Conservation (phyloP, 2,888 invertebrate species). For the Ornithoptera priamus region DNA sequence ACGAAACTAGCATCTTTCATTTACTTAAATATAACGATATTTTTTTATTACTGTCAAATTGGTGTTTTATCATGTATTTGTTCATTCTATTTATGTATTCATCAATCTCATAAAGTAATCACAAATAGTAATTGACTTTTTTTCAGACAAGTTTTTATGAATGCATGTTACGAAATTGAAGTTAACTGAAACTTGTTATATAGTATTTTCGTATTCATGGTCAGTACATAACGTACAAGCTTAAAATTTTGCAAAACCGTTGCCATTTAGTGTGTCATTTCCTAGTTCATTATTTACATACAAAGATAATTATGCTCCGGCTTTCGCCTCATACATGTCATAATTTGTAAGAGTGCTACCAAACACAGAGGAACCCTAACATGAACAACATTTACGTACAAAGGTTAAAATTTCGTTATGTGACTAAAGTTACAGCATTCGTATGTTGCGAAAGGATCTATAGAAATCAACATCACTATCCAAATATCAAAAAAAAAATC, state of each 20-base stretch:
- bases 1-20: conserved; percentile 13
- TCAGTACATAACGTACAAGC: too few relatives aligned
- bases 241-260: neutral
- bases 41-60: neutral
- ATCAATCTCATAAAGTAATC: neutral
- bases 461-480: neutral
- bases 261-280: neutral
- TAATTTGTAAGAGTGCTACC: neutral
- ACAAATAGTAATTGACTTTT: too few relatives aligned
- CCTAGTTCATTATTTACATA: neutral
- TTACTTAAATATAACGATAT: conserved; percentile 2
- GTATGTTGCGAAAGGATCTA: conserved; percentile 7
- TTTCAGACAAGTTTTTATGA: too few relatives aligned
- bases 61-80: neutral
- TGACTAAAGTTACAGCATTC: conserved; percentile 12
- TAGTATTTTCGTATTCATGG: too few relatives aligned
- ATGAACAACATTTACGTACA: neutral
- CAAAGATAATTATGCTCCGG: neutral
- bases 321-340: neutral
- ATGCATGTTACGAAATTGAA: too few relatives aligned
- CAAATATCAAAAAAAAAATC: neutral
- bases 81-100: neutral
- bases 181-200: too few relatives aligned
- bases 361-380: neutral
- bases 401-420: conserved; percentile 18